These are phyloP conservation scores for Psylliodes chrysocephalus DNA, from an alignment of 2,888 invertebrate species.

Conservation along the genomic window DNA sequence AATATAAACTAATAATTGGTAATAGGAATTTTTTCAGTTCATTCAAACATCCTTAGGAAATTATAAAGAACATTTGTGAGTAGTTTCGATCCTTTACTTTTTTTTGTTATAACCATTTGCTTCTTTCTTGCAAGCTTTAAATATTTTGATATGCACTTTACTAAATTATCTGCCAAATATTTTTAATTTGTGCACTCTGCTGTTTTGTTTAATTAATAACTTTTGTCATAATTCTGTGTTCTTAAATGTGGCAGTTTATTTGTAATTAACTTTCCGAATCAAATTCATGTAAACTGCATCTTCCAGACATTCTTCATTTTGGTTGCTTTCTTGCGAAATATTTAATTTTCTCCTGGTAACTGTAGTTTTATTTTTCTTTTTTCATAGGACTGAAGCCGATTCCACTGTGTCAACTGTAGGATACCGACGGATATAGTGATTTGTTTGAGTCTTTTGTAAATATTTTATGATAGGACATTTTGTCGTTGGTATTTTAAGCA, in stretches of 20 bases:
- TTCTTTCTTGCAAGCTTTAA: neutral
- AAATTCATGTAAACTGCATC: neutral
- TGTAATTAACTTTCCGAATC: neutral
- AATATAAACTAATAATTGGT: neutral
- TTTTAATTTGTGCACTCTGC: neutral
- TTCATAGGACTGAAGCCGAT: conserved; percentile 3
- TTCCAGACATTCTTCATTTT: neutral
- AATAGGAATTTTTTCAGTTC: conserved; percentile 1
- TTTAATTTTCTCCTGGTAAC: neutral
- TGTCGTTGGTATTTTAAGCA: neutral
- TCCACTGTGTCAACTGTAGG: neutral
- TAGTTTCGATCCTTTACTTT: neutral
- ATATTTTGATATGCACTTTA: neutral
- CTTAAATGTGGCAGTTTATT: neutral
- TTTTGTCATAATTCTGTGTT: too few relatives aligned
- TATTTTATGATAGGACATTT: neutral
- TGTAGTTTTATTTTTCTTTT: neutral
- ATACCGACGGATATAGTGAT: conserved; percentile 8
- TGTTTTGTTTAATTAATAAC: too few relatives aligned
- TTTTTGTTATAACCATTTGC: neutral
- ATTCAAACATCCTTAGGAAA: neutral
- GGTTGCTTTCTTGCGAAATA: neutral
- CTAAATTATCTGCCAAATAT: neutral
- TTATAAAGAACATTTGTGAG: neutral
- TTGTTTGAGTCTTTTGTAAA: neutral